Percentiles rank a stretch among this genome's conserved stretches.
phyloP scores from a whole-genome alignment of 2,888 invertebrate genomes.

The Gastrophysa polygoni region DNA sequence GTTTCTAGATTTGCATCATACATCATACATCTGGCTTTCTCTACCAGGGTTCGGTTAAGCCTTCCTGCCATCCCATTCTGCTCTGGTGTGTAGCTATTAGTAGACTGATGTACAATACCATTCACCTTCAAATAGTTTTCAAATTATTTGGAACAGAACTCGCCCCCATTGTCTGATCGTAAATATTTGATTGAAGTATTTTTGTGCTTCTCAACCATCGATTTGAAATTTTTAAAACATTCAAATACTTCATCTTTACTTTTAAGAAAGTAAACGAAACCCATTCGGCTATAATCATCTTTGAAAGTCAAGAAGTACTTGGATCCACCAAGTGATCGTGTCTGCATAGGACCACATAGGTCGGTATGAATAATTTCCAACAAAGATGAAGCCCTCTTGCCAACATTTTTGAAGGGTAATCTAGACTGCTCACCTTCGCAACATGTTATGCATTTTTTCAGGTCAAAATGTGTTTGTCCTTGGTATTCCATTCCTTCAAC shows the following conservation, averaged over 20 bases:
- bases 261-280: not conserved
- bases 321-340: constrained; percentile 34
- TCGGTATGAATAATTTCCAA: constrained; percentile 32
- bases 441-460: constrained; percentile 14
- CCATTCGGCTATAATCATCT: constrained; percentile 43
- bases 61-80: too few relatives aligned
- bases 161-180: too few relatives aligned
- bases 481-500: constrained; percentile 3
- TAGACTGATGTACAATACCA: too few relatives aligned
- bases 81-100: too few relatives aligned
- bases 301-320: constrained; percentile 46
- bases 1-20: too few relatives aligned
- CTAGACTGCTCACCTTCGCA: constrained; percentile 22
- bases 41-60: too few relatives aligned
- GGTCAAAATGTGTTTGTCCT: not conserved
- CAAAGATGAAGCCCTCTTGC: constrained; percentile 18
- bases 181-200: too few relatives aligned
- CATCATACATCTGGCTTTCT: too few relatives aligned
- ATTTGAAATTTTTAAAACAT: too few relatives aligned
- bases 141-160: too few relatives aligned
- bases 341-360: constrained; percentile 42
- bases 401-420: constrained; percentile 33
- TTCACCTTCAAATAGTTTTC: too few relatives aligned
- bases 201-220: too few relatives aligned
- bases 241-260: not conserved